Base-by-base conservation (phyloP, 2,113 vertebrate genomes). In the Phalacrocorax brasilianus region DNA sequence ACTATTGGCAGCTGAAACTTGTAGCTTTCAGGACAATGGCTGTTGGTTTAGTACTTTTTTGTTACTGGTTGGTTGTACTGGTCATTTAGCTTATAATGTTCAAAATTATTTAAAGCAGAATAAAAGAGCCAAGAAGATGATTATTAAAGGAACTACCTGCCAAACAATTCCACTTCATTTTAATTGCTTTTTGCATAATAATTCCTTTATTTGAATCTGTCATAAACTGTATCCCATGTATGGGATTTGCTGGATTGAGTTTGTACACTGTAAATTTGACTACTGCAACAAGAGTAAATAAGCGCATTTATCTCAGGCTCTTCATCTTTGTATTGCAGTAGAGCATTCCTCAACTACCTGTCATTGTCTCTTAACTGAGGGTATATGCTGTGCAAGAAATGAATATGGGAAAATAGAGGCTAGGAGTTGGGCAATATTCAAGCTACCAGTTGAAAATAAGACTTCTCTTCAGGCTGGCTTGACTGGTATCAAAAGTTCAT, bases 141-240 rank as follows among this genome's bases (percentile, higher is more conserved):
- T 47, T 70, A 32, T 59, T 77, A 45, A 74, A 74, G 38, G 28
- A 77, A 9, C 32, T 84, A 9, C 42, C 52, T 79, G 40, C 67
- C 67, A 56, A 90, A 72, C 27, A 40, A 21, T 77, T 87, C 50
- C 15, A 9, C 14, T 10, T 71, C 13, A 22, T 42, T 89, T 87
- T 67, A 59, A 35, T 90, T 88, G 33, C 14, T 79, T 14, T 49
- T 20, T 68, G 85, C 42, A 42, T 40, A 6, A 67, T 62, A 6
- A 67, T 62, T 85, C 35, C 28, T 56, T 81, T 77, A 44, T 63
- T 92, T 87, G 40, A 68, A 44, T 81, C 17, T 79, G 16, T n/a
- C 19, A 22, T 81, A 30, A 87, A 65, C 42, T 38, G 12, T 49
- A 68, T 88, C 35, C 18, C 12, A 23, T 0, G 0, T 49, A 5